Evolutionary conservation across 1,140 invertebrate species (phyloP), one percentile per base, ranked within the genome.

Genomic region (Cheumatopsyche charites): DNA sequence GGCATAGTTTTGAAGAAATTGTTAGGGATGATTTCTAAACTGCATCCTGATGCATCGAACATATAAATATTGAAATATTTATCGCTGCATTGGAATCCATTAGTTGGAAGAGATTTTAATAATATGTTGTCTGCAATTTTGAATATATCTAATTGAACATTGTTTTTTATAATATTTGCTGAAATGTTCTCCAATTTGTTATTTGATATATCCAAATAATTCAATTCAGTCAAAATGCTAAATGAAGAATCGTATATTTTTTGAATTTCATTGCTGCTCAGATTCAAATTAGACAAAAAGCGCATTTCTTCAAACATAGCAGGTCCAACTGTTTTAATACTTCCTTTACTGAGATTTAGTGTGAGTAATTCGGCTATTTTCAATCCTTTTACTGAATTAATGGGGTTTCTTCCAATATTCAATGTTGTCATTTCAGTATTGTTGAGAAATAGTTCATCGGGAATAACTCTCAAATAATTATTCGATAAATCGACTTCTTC

Each of bases 221-320:
- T 87, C 23, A 92, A 81, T 55, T 87, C 84, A 62, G 86, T 82
- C 2, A 91, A 80, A 63, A 86, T 81, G 1, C 84, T 80, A 80
- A 92, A 90, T 26, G 90, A 88, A 77, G 89, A 87, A 15, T 87
- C 85, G 71, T 90, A 86, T 61, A 92, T 90, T 72, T 86, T 88
- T 47, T 83, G 84, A 55, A 92, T 86, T 61, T 83, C 85, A 76
- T 91, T 91, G 13, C 87, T 86, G 70, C 83, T 88, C 1, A 91
- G 76, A 47, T 85, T 85, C 12, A 92, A 80, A 76, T 88, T 87
- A 5, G 88, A 88, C 71, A 92, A 78, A 4, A 83, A 82, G 1
- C 85, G 84, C 78, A 90, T 84, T 42, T 85, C 86, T 21, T 85
- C 83, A 45, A 92, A 87, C 84, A 90, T 90, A 36, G 86, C 86